These are phyloP conservation scores for Motacilla alba DNA, from an alignment of 2,113 vertebrate species.

Conservation along the genomic window DNA sequence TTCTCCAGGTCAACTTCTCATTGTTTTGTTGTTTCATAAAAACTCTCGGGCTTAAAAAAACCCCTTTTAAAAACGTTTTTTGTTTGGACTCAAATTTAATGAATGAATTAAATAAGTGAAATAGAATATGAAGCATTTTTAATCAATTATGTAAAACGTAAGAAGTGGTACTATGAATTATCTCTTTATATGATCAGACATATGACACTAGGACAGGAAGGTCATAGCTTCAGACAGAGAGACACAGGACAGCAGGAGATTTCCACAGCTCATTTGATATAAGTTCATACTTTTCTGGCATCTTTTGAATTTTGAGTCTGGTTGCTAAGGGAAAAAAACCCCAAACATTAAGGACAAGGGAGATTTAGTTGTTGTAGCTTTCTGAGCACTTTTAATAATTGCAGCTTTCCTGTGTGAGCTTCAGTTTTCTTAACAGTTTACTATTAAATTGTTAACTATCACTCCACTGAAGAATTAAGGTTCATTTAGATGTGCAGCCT, in stretches of 20 bases:
- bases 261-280: conserved; percentile 61
- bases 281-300: conserved; percentile 33
- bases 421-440: not conserved
- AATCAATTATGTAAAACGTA: not conserved
- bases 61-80: not conserved
- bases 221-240: conserved; percentile 42
- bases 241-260: conserved; percentile 12
- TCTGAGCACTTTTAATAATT: not conserved
- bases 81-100: not conserved
- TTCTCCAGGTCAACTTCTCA: not conserved
- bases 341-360: not conserved
- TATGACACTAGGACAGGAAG: conserved; percentile 28
- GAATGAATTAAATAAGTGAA: not conserved
- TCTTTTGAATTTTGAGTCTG: conserved; percentile 15
- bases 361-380: not conserved
- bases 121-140: not conserved
- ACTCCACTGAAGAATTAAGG: not conserved
- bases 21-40: not conserved
- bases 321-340: not conserved
- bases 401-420: not conserved
- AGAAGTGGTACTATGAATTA: not conserved
- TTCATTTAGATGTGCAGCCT: not conserved
- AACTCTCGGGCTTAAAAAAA: not conserved
- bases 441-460: not conserved
- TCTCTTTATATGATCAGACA: conserved; percentile 21